Evolutionary conservation across 2,113 vertebrate species (phyloP).

Genomic region (Channa argus): DNA sequence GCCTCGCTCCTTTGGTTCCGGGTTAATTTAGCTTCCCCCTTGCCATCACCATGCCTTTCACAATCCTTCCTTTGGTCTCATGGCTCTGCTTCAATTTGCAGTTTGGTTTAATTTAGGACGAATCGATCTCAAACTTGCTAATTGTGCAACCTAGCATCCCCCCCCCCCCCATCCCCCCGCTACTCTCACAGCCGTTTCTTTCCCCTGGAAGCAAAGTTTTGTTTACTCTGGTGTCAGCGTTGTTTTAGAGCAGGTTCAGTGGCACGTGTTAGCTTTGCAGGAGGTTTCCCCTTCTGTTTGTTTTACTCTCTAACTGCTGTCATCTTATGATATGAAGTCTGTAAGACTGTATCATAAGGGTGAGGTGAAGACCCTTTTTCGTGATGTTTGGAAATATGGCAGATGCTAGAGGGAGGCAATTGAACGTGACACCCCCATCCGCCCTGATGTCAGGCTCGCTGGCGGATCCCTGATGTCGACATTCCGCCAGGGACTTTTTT

Average conservation of each 20-base stretch:
- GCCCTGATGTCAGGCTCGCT: slow-evolving; percentile 44
- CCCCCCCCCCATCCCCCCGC: neutral
- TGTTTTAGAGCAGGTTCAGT: slow-evolving; percentile 59
- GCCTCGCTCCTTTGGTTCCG: slow-evolving; percentile 18
- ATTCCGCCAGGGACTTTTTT: slow-evolving; percentile 30
- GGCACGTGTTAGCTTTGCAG: slow-evolving; percentile 54
- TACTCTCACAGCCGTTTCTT: neutral
- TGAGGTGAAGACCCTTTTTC: slow-evolving; percentile 41
- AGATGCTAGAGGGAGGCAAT: slow-evolving; percentile 42
- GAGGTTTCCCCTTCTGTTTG: slow-evolving; percentile 55
- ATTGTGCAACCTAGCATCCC: slow-evolving; percentile 26
- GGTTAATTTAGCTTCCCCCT: slow-evolving; percentile 9
- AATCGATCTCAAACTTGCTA: slow-evolving; percentile 35
- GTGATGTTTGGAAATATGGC: slow-evolving; percentile 36
- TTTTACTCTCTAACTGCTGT: slow-evolving; percentile 62
- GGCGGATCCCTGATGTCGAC: slow-evolving; percentile 37
- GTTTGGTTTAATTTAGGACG: slow-evolving; percentile 53
- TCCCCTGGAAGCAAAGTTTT: neutral
- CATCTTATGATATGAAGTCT: slow-evolving; percentile 12
- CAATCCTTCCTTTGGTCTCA: neutral
- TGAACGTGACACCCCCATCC: slow-evolving; percentile 46
- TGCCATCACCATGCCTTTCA: slow-evolving; percentile 25
- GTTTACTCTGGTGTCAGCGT: slow-evolving; percentile 64
- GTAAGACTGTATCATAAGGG: neutral
- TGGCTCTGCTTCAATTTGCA: slow-evolving; percentile 26